Base-by-base conservation (phyloP, 2,113 vertebrate species). In the Microcebus tavaratra region DNA sequence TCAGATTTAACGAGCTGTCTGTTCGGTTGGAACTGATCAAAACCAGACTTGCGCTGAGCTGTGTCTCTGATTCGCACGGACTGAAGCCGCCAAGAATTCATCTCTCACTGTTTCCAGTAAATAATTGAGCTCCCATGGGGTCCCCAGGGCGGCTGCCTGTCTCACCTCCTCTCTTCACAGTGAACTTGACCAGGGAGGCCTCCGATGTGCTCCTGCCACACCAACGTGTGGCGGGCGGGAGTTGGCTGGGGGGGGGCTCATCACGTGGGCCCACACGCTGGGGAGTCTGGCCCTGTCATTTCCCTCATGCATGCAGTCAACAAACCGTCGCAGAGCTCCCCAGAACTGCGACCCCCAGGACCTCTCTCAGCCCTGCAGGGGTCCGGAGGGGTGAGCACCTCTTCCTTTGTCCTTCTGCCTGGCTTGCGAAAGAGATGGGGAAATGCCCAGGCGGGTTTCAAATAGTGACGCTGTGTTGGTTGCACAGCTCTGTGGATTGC, bases 11-110 rank as follows among this genome's bases (percentile, higher is more conserved):
- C 84, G 36, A 98, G 92, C 87, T 5, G 13, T 79, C 97, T 96
- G 42, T 93, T 98, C 31, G 21, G 92, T 96, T 94, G 67, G 73
- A 98, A 78, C 65, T 98, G 98, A 98, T 98, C 97, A 93, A 92
- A 98, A 97, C 96, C 97, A 98, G 85, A 97, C 72, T 92, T 79
- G 84, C 87, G 88, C 89, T 89, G 96, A 97, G 97, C 36, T 10
- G 21, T 79, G 57, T 92, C 90, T 87, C 88, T 96, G 97, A 97
- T 70, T 91, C 34, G 42, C 76, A 87, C 17, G 17, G 45, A 85
- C 0, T 42, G 48, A 76, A 97, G 90, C 84, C 31, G 88, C 94
- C 98, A 93, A 90, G 87, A 98, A 96, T 97, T 84, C 92, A 96
- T 76, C 86, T 61, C 90, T 75, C 75, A 70, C 85, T 1, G 0